Percentiles rank a stretch among this genome's conserved stretches.
Conservation (phyloP, 2,797 vertebrate genomes). For the Karalla daura region DNA sequence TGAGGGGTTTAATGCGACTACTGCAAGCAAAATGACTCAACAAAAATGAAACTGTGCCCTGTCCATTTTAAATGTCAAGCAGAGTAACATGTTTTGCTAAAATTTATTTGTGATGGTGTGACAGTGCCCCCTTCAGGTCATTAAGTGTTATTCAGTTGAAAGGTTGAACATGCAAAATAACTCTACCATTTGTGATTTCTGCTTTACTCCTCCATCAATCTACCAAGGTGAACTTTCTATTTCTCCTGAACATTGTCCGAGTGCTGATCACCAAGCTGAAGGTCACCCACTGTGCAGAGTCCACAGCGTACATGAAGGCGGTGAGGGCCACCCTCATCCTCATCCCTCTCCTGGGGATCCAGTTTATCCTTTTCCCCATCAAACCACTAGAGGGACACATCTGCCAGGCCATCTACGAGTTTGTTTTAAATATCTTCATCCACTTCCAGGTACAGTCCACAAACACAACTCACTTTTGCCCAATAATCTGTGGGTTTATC, state of each 20-base stretch:
- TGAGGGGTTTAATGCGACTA: no score
- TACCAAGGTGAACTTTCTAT: constrained; percentile 85
- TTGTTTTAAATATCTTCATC: constrained; percentile 73
- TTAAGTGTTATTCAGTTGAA: background rate
- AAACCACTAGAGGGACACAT: constrained; percentile 72
- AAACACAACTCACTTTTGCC: no score
- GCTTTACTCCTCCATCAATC: background rate
- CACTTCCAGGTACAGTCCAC: constrained; percentile 80
- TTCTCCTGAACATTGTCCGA: constrained; percentile 86
- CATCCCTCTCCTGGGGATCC: constrained; percentile 84
- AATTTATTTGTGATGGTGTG: background rate
- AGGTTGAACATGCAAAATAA: no score
- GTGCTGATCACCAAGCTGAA: constrained; percentile 87
- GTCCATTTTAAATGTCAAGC: no score
- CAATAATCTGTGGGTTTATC: background rate
- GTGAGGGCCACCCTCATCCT: constrained; percentile 87
- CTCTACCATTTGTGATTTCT: background rate
- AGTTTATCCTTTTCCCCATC: constrained; percentile 81
- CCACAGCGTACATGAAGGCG: constrained; percentile 85
- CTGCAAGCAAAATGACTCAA: no score
- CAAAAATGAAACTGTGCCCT: no score
- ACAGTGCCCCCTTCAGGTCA: constrained; percentile 38
- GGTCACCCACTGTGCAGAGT: constrained; percentile 82
- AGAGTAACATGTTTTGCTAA: no score
- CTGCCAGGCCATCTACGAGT: constrained; percentile 69